Evolutionary conservation across 2,113 vertebrate genomes (phyloP), one percentile per base, ranked within the genome.

Genomic region (Podarcis raffonei): DNA sequence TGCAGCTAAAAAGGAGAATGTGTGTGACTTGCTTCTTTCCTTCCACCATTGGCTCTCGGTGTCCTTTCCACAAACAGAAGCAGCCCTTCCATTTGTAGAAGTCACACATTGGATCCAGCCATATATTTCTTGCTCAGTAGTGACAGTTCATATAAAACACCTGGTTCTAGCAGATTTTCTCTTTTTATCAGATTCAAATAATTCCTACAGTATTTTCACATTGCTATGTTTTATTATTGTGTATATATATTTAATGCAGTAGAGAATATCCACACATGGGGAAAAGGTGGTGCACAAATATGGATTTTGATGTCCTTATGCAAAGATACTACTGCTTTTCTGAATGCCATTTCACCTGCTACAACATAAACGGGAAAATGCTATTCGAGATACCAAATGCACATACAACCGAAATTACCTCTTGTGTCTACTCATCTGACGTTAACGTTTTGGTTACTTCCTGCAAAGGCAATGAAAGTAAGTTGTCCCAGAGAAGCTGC

Each of bases 261-360:
- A 83, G 66, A 39, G 20, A 84, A 88, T 92, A 84, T 25, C 80
- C 83, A 4, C 48, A 87, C 4, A 0, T 82, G 84, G 88, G 78
- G 65, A 82, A 75, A 65, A 88, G 32, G 27, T 95, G 94, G 86
- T 88, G 83, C 76, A 79, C 59, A 74, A 94, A 86, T 53, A 89
- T 74, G 90, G 80, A 89, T 68, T 53, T 92, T 91, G 88, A 88
- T 85, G 75, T 86, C 35, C 32, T 75, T 59, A 32, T 71, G 71
- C 85, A 92, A 90, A 90, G 77, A 84, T 65, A 92, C 65, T 90
- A 72, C 18, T 90, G 84, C 0, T 18, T 80, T 91, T 91, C 12
- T 35, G 66, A 87, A 5, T 42, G 78, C 35, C 78, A 53, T 27
- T 86, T 94, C 25, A 89, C 89, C 91, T 94, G 91, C 87, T 92